Conservation (phyloP, 2,113 vertebrate species). For the Limnothrissa miodon region DNA sequence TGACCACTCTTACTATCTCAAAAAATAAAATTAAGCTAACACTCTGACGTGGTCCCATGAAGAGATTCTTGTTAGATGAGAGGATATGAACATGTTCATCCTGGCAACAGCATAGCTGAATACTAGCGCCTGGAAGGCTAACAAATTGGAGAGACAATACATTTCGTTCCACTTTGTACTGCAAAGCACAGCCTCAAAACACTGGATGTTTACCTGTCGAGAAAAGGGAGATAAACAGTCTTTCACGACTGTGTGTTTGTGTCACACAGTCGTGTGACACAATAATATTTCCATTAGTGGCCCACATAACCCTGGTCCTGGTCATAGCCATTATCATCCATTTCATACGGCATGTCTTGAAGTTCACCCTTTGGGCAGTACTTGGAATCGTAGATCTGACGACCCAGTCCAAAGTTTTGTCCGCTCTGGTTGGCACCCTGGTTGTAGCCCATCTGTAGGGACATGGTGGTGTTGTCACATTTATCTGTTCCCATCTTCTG, state of each 20-base stretch:
- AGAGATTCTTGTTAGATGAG: background rate
- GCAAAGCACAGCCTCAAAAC: background rate
- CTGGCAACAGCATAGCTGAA: background rate
- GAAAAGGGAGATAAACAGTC: background rate
- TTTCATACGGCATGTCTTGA: background rate
- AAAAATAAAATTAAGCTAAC: background rate
- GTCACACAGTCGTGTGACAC: no score
- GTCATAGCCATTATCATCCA: slow-evolving; percentile 6
- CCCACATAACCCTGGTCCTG: slow-evolving; percentile 11
- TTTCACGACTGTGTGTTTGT: background rate
- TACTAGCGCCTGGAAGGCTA: background rate
- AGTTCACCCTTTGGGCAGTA: slow-evolving; percentile 70
- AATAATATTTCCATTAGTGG: background rate
- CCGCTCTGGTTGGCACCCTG: slow-evolving; percentile 88
- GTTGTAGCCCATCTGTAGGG: slow-evolving; percentile 89
- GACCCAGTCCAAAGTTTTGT: slow-evolving; percentile 88
- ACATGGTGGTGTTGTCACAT: slow-evolving; percentile 84
- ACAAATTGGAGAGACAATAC: background rate
- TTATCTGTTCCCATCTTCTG: slow-evolving; percentile 81
- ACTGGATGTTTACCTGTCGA: background rate
- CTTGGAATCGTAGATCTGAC: slow-evolving; percentile 86
- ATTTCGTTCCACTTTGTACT: background rate
- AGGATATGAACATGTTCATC: background rate
- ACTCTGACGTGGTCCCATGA: background rate
- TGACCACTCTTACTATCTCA: background rate